Evolutionary conservation across 1,140 invertebrate species (phyloP), one percentile per base, ranked within the genome.

Genomic region (Ridgeia piscesae): DNA sequence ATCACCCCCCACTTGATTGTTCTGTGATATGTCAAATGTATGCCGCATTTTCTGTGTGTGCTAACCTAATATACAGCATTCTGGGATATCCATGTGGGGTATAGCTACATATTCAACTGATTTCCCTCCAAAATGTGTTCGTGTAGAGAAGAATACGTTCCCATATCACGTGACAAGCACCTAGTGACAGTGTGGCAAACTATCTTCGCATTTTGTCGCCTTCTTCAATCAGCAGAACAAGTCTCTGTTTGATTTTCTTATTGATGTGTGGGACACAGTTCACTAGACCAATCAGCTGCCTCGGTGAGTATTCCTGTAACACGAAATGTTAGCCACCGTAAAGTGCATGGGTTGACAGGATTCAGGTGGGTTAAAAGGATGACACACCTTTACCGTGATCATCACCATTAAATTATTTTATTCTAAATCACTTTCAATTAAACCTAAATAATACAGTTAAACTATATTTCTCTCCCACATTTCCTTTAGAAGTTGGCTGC

Each of bases 181-280:
- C 58, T 77, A 77, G 58, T 77, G 58, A 77, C 27, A 77, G 27
- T 77, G 58, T 77, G 2, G 58, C 27, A 21, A 77, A 90, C n/a
- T 90, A 90, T 90, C 89, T n/a, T 48, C 91, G 91, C 35, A 50
- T 90, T 77, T 92, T 93, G 33, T 95, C 95, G 77, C 94, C 93
- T 21, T 96, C 95, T 90, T 98, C 98, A 89, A 99, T 96, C 34
- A 98, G 94, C 88, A 96, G 96, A 0, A 97, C 96, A 91, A 99
- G 95, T 93, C 97, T 97, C 95, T 98, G 98, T 58, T 97, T 97
- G 35, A 97, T 97, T 95, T 98, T 98, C 95, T 98, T 99, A 95
- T 98, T 98, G 93, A 98, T 98, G 94, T 98, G 98, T 95, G 98
- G 98, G 0, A 98, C 97, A 94, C 98, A 98, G 94, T 97, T 97